Conservation (phyloP, 1,140 invertebrate genomes). For the Steinernema khuongi region DNA sequence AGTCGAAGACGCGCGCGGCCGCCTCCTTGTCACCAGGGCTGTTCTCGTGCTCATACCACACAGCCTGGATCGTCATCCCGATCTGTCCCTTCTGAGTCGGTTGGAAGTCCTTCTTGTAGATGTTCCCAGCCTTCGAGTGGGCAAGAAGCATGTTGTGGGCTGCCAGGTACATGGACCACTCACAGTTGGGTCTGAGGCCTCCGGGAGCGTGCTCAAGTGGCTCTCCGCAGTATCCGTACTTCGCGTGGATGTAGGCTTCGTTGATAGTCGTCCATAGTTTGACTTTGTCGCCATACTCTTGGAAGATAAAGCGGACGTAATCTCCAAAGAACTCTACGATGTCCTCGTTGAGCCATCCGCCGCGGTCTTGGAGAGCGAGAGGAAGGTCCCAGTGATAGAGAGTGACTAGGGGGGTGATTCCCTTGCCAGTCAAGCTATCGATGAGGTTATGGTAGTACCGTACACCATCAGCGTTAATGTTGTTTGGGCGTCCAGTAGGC, state of each 20-base stretch:
- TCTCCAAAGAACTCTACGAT: conserved; percentile 63
- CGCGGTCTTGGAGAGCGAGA: conserved; percentile 59
- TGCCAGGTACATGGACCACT: background rate
- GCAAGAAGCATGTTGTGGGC: background rate
- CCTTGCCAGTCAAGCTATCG: conserved; percentile 64
- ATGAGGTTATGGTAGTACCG: conserved; percentile 68
- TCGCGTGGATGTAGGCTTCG: conserved; percentile 1
- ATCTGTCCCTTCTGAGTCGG: background rate
- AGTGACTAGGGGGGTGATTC: conserved; percentile 67
- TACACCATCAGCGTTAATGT: conserved; percentile 66
- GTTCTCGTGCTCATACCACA: conserved; percentile 13
- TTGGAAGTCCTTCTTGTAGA: conserved; percentile 6
- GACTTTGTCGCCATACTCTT: conserved; percentile 53
- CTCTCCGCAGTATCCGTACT: conserved; percentile 5
- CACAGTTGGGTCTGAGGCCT: background rate
- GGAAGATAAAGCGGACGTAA: conserved; percentile 60
- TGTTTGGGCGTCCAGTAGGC: conserved; percentile 64
- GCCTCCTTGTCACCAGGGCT: background rate
- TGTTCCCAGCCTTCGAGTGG: conserved; percentile 5
- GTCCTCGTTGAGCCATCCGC: conserved; percentile 63
- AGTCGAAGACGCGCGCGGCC: background rate
- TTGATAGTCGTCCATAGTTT: background rate
- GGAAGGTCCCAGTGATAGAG: conserved; percentile 63
- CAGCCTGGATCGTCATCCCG: background rate
- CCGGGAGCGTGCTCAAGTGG: conserved; percentile 1